A percentile compares a stretch with the other conserved stretches of the same genome.
Evolutionary conservation across 2,113 vertebrate species (phyloP).

Genomic region (Nesoenas mayeri): DNA sequence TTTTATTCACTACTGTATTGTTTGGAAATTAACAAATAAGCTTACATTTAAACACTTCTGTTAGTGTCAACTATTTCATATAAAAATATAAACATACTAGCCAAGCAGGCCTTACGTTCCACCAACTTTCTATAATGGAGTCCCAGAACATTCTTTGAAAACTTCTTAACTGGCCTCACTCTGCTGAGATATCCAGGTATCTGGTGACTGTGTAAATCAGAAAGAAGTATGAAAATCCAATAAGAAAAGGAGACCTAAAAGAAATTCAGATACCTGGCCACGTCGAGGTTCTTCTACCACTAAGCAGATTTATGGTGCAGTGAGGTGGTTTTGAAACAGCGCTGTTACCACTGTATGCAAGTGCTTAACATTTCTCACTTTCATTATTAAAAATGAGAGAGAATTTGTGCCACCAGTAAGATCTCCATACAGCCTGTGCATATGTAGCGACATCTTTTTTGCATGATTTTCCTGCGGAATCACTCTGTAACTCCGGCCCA

Average conservation of each 20-base stretch:
- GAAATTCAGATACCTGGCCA: background rate
- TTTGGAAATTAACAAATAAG: background rate
- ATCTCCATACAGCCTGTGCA: background rate
- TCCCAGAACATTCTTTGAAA: background rate
- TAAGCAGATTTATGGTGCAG: background rate
- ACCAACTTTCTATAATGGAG: background rate
- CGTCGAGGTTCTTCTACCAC: background rate
- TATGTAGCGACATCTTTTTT: background rate
- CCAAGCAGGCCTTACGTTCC: background rate
- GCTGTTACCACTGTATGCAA: background rate
- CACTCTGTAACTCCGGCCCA: background rate
- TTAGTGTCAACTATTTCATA: background rate
- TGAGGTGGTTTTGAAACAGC: background rate
- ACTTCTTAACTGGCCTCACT: background rate
- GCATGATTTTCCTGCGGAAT: background rate
- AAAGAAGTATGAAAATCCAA: background rate
- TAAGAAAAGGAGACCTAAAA: background rate
- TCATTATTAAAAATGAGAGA: background rate
- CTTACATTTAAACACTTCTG: background rate
- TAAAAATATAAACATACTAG: background rate
- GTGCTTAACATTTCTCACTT: background rate
- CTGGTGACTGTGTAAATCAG: background rate
- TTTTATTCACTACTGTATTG: background rate
- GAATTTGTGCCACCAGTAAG: background rate
- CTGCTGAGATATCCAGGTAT: background rate